phyloP scores from a whole-genome alignment of 1,140 invertebrate genomes.

The Meteorus sp. region DNA sequence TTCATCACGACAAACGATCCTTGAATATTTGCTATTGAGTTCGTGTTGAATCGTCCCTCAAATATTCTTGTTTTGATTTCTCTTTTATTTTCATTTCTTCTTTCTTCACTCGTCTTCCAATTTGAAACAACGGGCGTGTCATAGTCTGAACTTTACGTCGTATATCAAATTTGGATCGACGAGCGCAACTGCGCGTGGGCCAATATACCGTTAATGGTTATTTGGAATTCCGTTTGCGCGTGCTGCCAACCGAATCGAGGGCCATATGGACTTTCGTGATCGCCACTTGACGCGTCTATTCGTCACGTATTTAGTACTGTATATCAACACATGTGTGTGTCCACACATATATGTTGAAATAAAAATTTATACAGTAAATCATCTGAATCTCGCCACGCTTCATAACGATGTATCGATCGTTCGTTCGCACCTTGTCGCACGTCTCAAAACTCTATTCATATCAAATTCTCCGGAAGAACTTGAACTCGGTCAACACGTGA shows the following conservation, averaged over 20 bases:
- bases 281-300: not conserved
- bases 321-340: not conserved
- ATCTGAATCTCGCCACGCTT: too few relatives aligned
- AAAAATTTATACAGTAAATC: too few relatives aligned
- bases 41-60: too few relatives aligned
- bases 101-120: too few relatives aligned
- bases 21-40: too few relatives aligned
- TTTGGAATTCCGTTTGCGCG: slow-evolving; percentile 26
- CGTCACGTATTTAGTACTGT: not conserved
- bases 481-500: slow-evolving; percentile 6
- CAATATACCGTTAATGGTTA: slow-evolving; percentile 27
- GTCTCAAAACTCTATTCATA: not conserved
- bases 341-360: not conserved
- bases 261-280: slow-evolving; percentile 20
- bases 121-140: not conserved
- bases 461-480: slow-evolving; percentile 2
- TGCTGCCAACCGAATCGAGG: slow-evolving; percentile 3
- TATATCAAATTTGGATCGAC: slow-evolving; percentile 25
- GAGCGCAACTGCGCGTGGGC: too few relatives aligned
- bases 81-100: not conserved
- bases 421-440: not conserved
- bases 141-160: too few relatives aligned
- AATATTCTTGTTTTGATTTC: too few relatives aligned
- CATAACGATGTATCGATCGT: slow-evolving; percentile 15
- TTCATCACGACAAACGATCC: too few relatives aligned